Evolutionary conservation across 2,113 vertebrate species (phyloP), one percentile per base, ranked within the genome.

Genomic region (Anser cygnoides): DNA sequence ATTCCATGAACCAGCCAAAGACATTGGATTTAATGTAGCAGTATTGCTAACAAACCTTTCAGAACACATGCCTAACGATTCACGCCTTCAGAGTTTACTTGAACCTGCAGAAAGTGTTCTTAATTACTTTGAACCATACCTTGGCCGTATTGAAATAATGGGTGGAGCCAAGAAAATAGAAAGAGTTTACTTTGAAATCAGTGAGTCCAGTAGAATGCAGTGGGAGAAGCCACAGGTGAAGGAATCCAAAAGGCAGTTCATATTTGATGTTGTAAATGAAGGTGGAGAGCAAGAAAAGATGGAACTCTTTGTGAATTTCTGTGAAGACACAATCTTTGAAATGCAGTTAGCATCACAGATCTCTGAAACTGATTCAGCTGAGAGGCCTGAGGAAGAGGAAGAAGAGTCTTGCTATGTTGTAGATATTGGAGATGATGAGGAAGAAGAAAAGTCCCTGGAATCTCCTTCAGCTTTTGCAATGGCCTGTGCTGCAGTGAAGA

Each of bases 181-280:
- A 87, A 98, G 99, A 71, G 99, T 99, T 84, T 99, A 99, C 97
- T 99, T 99, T 90, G 99, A 99, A 97, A 99, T 99, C 97, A 99
- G 99, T 14, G 99, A 99, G 95, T 99, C 99, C 9, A 99, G 99
- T 76, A 98, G 99, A 35, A 99, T 98, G 54, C 99, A 99, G 86
- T 99, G 99, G 99, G 99, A 99, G 90, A 99, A 99, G 94, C 99
- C 99, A 26, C 99, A 99, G 94, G 99, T 99, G 88, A 99, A 99
- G 76, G 99, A 99, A 97, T 99, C 99, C 3, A 99, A 99, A 96
- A 97, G 99, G 28, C 99, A 99, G 94, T 99, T 99, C 89, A 99
- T 99, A 95, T 99, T 99, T n/a, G 99, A 99, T 41, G 99, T 99
- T 22, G 99, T 99, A 90, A 99, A 99, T 37, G 99, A 99, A 96